Base-by-base conservation (phyloP, 2,797 vertebrate genomes). In the Protosalanx chinensis region DNA sequence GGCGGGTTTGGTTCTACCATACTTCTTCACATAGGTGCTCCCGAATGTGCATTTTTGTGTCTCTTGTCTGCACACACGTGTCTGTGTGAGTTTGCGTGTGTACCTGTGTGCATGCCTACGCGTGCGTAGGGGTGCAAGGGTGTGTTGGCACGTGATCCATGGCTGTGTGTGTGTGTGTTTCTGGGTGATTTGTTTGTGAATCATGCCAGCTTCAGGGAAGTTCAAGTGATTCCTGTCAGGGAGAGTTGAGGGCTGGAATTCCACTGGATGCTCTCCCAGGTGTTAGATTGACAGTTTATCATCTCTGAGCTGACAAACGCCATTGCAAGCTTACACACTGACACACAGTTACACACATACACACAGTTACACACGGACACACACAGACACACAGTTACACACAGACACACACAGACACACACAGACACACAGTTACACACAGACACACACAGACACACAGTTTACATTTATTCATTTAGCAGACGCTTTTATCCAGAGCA, bases 141-240 rank as follows among this genome's bases (percentile, higher is more conserved):
- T 73, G 64, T 67, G 56, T 51, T 64, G 33, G 53, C 41, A 57
- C 27, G 65, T 59, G 41, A n/a, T 10, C 20, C 67, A 27, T 35
- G 68, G 13, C 13, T 56, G 63, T 37, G 57, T 35, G 72, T 37
- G 57, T 35, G 72, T 70, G 67, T 74, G 60, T 76, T 74, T 75
- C 8, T 3, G 2, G 6, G 35, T 8, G 41, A 13, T 46, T 46
- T 46, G 65, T 64, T 29, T 12, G 70, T 92, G 89, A 93, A 72
- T 92, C 90, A 91, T 53, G 78, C 64, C 62, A 78, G 76, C 86
- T 91, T 90, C 87, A 89, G 84, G 87, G 89, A 92, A 91, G 86
- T 75, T 56, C 71, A 65, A 82, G 75, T 63, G 65, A 58, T 46
- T 79, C 75, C 82, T 80, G 27, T 65, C 67, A 78, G 75, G 68